Evolutionary conservation across 1,140 invertebrate species (phyloP).

Genomic region (Dendrolimus kikuchii): DNA sequence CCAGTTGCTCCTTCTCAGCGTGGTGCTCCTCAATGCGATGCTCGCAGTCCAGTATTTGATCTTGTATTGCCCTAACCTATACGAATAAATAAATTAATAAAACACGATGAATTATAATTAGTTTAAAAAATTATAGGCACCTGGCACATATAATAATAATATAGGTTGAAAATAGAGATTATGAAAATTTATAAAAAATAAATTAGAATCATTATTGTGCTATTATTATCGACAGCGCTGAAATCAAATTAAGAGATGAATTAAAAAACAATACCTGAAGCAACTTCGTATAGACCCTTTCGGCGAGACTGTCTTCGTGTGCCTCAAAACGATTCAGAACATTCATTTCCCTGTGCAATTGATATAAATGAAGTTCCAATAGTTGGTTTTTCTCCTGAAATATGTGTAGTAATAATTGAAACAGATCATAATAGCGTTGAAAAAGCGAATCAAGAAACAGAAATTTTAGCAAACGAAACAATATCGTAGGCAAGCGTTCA

Average conservation of each 20-base stretch:
- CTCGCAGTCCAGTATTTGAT: constrained; percentile 70
- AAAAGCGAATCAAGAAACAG: background rate
- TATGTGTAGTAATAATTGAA: background rate
- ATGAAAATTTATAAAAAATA: too few species aligned
- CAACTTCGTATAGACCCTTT: constrained; percentile 74
- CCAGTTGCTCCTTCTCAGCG: constrained; percentile 72
- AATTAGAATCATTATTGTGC: too few species aligned
- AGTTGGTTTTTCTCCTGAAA: constrained; percentile 73
- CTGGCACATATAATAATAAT: too few species aligned
- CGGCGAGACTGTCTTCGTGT: constrained; percentile 77
- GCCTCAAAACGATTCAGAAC: constrained; percentile 84
- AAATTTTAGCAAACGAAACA: too few species aligned
- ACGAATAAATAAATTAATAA: constrained; percentile 4
- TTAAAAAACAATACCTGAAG: constrained; percentile 62
- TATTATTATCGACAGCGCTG: too few species aligned
- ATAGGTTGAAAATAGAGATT: too few species aligned
- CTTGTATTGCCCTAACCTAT: constrained; percentile 58
- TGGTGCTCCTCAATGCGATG: constrained; percentile 74
- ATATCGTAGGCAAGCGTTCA: too few species aligned
- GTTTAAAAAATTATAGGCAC: too few species aligned
- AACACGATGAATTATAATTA: too few species aligned
- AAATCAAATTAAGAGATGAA: background rate
- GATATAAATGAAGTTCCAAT: constrained; percentile 78
- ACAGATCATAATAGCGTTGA: background rate
- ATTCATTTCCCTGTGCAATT: constrained; percentile 84